Conservation (phyloP, 2,113 vertebrate species). For the Hystrix cristata region DNA sequence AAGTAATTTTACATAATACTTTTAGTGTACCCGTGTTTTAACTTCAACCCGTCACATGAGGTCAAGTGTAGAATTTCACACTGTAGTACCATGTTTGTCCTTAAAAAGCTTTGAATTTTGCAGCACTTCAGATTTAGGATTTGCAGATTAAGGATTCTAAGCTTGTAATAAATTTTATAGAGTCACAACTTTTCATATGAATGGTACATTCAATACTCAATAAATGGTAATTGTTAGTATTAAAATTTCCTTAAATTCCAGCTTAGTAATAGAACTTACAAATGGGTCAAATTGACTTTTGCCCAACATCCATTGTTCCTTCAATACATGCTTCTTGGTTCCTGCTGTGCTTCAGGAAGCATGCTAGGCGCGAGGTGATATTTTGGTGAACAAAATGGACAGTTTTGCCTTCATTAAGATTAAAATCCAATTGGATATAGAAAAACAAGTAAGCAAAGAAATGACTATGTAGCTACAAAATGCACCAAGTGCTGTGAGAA, state of each 20-base stretch:
- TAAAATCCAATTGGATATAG: background rate
- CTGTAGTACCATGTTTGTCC: background rate
- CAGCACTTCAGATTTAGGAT: background rate
- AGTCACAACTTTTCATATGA: background rate
- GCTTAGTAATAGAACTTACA: background rate
- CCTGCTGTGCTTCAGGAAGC: background rate
- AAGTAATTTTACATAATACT: background rate
- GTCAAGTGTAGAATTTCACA: background rate
- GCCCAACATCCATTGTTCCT: background rate
- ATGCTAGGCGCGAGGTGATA: background rate
- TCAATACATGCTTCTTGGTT: background rate
- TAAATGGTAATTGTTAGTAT: background rate
- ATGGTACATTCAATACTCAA: background rate
- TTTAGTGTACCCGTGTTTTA: background rate
- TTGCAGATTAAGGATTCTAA: background rate
- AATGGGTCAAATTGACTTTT: background rate
- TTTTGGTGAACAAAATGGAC: constrained; percentile 21
- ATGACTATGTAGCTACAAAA: background rate
- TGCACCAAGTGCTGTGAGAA: too few species aligned
- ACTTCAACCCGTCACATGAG: background rate
- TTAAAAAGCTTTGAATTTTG: background rate
- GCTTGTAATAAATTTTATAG: background rate
- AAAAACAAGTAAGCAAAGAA: background rate
- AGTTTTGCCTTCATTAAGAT: background rate
- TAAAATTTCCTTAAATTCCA: background rate